phyloP scores from a whole-genome alignment of 2,113 vertebrate species.

The Sphaerodactylus townsendi region DNA sequence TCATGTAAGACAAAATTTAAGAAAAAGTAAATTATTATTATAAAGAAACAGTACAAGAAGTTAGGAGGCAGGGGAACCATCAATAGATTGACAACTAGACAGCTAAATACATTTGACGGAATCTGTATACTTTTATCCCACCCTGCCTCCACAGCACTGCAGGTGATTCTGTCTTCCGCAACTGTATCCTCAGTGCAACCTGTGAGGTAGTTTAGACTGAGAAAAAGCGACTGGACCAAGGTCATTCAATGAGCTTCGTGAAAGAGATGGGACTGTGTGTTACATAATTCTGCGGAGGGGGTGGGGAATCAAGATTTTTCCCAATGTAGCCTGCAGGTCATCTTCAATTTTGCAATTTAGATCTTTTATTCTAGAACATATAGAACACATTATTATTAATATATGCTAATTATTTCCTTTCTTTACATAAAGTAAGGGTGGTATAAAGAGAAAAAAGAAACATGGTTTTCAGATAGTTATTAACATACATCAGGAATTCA shows the following conservation, averaged over 20 bases:
- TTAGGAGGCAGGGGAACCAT: not conserved
- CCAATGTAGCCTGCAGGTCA: too few species aligned
- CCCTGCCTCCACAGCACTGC: too few species aligned
- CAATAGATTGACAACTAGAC: not conserved
- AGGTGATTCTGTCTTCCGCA: too few species aligned
- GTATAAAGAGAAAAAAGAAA: slow-evolving; percentile 54
- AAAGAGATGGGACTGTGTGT: too few species aligned
- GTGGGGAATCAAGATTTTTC: too few species aligned
- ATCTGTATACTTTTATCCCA: too few species aligned
- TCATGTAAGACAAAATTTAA: not conserved
- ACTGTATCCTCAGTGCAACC: too few species aligned
- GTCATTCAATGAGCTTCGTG: too few species aligned
- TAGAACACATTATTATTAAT: slow-evolving; percentile 51
- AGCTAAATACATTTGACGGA: not conserved
- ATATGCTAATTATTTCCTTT: slow-evolving; percentile 45
- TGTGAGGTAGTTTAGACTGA: too few species aligned
- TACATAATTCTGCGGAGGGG: too few species aligned
- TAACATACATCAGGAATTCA: slow-evolving; percentile 67
- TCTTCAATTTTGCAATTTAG: too few species aligned
- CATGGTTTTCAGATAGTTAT: slow-evolving; percentile 49
- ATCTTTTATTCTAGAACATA: slow-evolving; percentile 15
- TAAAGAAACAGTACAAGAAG: not conserved
- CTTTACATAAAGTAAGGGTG: slow-evolving; percentile 33
- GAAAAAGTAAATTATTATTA: not conserved
- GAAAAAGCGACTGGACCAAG: too few species aligned